Conservation (phyloP, 2,113 vertebrate species). For the Hippopotamus amphibius region DNA sequence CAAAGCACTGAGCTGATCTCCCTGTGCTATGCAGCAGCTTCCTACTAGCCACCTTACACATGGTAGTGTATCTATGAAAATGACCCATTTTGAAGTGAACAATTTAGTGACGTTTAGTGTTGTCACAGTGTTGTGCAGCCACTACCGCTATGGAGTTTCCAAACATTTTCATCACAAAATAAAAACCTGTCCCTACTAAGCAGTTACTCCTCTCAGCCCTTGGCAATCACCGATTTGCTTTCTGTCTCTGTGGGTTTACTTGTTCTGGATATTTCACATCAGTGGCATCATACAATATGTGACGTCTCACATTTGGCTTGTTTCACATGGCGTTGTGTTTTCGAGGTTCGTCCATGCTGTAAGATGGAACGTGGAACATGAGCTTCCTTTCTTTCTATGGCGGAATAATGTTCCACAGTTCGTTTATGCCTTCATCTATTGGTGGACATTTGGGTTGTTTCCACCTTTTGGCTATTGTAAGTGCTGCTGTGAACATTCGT, state of each 20-base stretch:
- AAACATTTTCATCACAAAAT: not conserved
- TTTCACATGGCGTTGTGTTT: too few species aligned
- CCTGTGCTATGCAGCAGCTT: too few species aligned
- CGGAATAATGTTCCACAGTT: not conserved
- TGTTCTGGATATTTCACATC: not conserved
- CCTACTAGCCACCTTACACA: too few species aligned
- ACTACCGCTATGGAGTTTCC: not conserved
- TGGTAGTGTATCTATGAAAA: too few species aligned
- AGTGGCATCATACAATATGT: too few species aligned
- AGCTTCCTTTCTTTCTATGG: not conserved
- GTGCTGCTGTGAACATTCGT: not conserved
- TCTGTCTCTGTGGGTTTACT: not conserved
- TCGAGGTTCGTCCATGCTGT: too few species aligned
- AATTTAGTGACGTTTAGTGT: not conserved
- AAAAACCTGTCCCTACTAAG: not conserved
- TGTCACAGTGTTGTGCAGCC: not conserved
- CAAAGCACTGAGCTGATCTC: too few species aligned
- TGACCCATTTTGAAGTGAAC: not conserved
- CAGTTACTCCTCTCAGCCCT: not conserved
- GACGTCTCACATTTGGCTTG: not conserved
- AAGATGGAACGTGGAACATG: too few species aligned
- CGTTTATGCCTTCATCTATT: too few species aligned
- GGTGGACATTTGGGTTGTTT: not conserved
- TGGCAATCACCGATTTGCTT: not conserved
- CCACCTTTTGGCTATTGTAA: too few species aligned